A percentile compares a stretch with the other conserved stretches of the same genome.
Conservation (phyloP, 2,113 vertebrate genomes). For the Melospiza melodia region DNA sequence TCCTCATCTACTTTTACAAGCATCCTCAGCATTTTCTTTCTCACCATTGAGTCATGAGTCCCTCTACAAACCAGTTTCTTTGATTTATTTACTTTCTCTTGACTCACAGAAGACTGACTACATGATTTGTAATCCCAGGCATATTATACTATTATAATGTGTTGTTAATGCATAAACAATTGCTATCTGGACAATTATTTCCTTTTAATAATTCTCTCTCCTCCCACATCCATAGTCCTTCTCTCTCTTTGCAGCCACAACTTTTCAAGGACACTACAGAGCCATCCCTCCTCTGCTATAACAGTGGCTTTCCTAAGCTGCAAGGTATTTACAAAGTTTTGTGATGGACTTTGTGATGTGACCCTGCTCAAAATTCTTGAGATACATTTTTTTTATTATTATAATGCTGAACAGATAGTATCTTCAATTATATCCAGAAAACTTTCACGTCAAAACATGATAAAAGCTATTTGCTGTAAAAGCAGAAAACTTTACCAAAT, state of each 20-base stretch:
- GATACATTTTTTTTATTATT: not conserved
- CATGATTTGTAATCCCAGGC: not conserved
- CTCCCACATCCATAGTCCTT: not conserved
- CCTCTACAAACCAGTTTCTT: not conserved
- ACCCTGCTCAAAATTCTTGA: not conserved
- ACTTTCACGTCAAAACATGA: not conserved
- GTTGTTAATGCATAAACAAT: not conserved
- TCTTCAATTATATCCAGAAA: not conserved
- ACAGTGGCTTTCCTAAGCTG: not conserved
- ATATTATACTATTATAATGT: not conserved
- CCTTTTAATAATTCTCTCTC: not conserved
- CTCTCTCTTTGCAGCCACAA: not conserved
- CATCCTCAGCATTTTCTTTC: not conserved
- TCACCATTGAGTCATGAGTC: not conserved
- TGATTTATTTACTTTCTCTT: not conserved
- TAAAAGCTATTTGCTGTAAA: not conserved
- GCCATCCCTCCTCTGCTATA: not conserved
- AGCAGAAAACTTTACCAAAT: not conserved
- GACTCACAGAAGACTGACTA: not conserved
- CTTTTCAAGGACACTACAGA: not conserved
- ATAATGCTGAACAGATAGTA: not conserved
- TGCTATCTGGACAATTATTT: not conserved
- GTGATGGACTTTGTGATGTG: not conserved
- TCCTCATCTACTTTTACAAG: not conserved
- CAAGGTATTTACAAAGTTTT: not conserved